phyloP scores from a whole-genome alignment of 2,888 invertebrate species.

The Hyposoter didymator region DNA sequence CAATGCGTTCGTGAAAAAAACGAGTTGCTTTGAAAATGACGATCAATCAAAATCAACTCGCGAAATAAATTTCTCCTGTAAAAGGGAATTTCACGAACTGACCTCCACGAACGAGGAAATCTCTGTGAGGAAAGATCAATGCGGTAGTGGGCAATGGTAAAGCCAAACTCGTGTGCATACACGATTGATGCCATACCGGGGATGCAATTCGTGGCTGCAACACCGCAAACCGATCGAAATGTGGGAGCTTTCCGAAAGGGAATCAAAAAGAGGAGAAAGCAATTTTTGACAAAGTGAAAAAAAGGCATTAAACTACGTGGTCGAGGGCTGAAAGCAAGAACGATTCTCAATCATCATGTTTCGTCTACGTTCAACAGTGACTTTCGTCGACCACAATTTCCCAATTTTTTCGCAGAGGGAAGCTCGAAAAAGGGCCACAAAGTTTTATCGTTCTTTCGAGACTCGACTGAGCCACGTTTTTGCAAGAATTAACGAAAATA shows the following conservation, averaged over 20 bases:
- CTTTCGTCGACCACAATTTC: background rate
- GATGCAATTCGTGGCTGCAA: conserved; percentile 50
- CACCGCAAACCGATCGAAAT: conserved; percentile 36
- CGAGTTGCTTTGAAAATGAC: background rate
- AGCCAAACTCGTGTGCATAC: conserved; percentile 7
- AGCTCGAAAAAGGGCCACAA: background rate
- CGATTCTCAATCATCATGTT: background rate
- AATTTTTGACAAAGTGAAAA: background rate
- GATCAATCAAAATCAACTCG: background rate
- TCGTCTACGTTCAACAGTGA: background rate
- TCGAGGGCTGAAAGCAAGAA: background rate
- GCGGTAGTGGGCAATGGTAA: conserved; percentile 11
- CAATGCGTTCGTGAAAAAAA: background rate
- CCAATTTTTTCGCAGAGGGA: background rate
- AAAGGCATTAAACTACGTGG: background rate
- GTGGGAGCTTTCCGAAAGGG: background rate
- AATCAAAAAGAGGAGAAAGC: background rate
- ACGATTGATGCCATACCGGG: conserved; percentile 29
- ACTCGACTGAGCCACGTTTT: background rate
- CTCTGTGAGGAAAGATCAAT: conserved; percentile 7
- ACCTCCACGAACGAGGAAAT: background rate
- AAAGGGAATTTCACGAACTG: background rate
- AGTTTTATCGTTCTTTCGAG: background rate
- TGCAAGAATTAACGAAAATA: background rate
- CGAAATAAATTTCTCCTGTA: background rate